These are phyloP conservation scores for Lacanobia oleracea DNA, from an alignment of 2,888 invertebrate genomes.

Conservation along the genomic window DNA sequence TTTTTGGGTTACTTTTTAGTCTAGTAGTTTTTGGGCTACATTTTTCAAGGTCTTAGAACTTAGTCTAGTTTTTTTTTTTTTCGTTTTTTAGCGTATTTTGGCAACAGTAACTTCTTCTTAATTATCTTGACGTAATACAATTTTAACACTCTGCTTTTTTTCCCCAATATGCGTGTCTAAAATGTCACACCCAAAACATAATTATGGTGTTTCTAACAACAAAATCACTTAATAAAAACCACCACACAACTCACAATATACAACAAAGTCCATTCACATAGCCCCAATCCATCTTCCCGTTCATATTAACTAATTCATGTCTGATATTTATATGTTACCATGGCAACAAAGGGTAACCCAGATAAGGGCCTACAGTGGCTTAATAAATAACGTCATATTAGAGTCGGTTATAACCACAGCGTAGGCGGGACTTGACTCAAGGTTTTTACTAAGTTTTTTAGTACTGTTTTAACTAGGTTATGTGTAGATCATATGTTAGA, in stretches of 20 bases:
- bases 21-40: too few species aligned
- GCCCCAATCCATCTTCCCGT: conserved; percentile 74
- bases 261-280: conserved; percentile 71
- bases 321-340: conserved; percentile 78
- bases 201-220: conserved; percentile 1
- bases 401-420: conserved; percentile 75
- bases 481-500: conserved; percentile 49
- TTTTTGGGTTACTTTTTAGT: conserved; percentile 11
- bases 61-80: too few species aligned
- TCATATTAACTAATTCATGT: conserved; percentile 80
- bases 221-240: conserved; percentile 19
- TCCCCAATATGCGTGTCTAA: too few species aligned
- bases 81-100: too few species aligned
- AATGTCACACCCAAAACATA: too few species aligned
- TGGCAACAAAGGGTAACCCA: conserved; percentile 78
- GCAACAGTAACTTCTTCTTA: too few species aligned
- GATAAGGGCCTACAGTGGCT: conserved; percentile 78
- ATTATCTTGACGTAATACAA: too few species aligned
- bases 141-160: too few species aligned
- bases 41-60: too few species aligned
- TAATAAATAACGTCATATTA: conserved; percentile 87
- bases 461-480: conserved; percentile 63
- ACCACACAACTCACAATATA: conserved; percentile 34
- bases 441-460: conserved; percentile 62
- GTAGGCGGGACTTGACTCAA: conserved; percentile 71